Conservation (phyloP, 2,797 vertebrate genomes). For the Lophotriccus pileatus region DNA sequence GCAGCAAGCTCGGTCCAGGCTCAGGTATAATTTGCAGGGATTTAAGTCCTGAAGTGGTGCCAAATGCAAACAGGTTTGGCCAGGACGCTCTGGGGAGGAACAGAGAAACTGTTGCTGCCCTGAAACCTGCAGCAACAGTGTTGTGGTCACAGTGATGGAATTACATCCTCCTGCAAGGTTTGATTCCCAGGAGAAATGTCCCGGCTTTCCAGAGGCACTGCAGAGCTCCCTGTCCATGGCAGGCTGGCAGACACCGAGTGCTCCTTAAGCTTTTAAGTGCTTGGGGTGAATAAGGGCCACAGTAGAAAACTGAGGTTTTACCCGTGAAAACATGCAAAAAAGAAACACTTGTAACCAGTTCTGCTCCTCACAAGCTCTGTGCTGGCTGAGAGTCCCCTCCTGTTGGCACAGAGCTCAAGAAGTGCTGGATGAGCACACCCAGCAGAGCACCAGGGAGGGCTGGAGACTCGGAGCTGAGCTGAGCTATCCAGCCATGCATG, state of each 20-base stretch:
- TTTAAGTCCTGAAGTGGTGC: not conserved
- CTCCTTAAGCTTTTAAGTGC: not conserved
- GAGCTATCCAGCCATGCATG: not conserved
- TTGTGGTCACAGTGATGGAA: not conserved
- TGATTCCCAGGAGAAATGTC: not conserved
- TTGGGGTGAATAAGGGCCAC: not conserved
- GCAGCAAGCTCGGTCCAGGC: not conserved
- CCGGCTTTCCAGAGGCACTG: not conserved
- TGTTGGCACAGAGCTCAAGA: not conserved
- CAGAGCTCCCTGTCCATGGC: fast-evolving
- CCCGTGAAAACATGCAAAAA: not conserved
- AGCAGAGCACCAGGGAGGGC: not conserved
- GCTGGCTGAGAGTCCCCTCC: not conserved
- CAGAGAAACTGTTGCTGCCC: too few species aligned
- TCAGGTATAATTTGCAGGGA: not conserved
- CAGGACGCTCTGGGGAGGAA: not conserved
- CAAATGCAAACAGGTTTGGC: not conserved
- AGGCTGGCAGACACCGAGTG: fast-evolving
- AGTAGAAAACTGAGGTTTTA: not conserved
- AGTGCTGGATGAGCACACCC: not conserved
- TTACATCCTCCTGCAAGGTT: not conserved
- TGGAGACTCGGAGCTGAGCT: not conserved
- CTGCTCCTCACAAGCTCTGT: not conserved
- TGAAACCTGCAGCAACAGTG: not conserved
- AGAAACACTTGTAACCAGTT: not conserved